Evolutionary conservation across 2,888 invertebrate genomes (phyloP), one percentile per base, ranked within the genome.

Genomic region (Thysanoteuthis rhombus): DNA sequence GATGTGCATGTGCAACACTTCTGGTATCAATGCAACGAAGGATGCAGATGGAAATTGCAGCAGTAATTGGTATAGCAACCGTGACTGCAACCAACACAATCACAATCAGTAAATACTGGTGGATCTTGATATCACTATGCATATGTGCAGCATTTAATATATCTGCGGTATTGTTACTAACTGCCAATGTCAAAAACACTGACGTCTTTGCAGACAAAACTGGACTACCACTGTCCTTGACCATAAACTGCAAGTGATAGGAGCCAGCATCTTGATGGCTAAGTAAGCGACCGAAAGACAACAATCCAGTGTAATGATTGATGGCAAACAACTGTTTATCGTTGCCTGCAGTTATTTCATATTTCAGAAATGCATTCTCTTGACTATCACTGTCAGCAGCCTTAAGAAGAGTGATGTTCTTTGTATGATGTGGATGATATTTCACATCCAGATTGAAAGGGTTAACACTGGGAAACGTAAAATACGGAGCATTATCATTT

Each of bases 1-100:
- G 75, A 75, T 75, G 75, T 75, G 75, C 75, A n/a, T 75, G 75
- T 75, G 75, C 75, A 75, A 75, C 75, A 75, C 75, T 75, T 75
- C 75, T 75, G 75, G 75, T 75, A 75, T 75, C 75, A 75, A 75
- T 75, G 75, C 75, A 75, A 36, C 75, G 75, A 75, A 75, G 75
- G 75, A 75, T 75, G 75, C 75, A 75, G 75, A 75, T 75, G 75
- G 75, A 75, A 75, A 75, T 75, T n/a, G 75, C 75, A 75, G 75
- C 75, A 75, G 75, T 75, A 75, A 75, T 75, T 75, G 75, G 75
- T n/a, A 75, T 75, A 75, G 75, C 75, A 75, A 75, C 75, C 6
- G 75, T 75, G n/a, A 75, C 75, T 75, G 75, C 75, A 75, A 75
- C 75, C n/a, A 75, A 75, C 75, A 75, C 75, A 75, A 75, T 75